Evolutionary conservation across 2,797 vertebrate genomes (phyloP).

Genomic region (Spheniscus humboldti): DNA sequence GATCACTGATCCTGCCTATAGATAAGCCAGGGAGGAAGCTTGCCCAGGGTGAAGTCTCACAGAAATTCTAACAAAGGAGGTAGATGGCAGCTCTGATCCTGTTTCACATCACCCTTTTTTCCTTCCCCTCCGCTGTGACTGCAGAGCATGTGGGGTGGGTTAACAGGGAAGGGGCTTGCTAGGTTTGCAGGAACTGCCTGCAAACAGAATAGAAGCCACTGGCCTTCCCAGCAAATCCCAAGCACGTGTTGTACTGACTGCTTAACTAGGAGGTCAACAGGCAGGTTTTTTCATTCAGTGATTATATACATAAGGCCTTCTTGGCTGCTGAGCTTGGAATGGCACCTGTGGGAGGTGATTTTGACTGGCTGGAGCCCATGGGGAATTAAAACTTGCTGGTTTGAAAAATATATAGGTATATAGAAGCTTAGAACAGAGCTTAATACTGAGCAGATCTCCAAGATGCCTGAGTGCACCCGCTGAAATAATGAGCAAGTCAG

Average conservation of each 20-base stretch:
- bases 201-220: background rate
- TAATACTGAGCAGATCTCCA: background rate
- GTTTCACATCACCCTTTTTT: background rate
- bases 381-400: background rate
- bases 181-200: background rate
- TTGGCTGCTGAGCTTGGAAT: background rate
- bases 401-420: background rate
- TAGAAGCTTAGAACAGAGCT: background rate
- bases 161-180: background rate
- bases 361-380: background rate
- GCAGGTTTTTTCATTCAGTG: background rate
- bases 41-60: background rate
- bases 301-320: rapidly evolving
- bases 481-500: background rate
- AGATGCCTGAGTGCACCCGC: background rate
- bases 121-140: background rate
- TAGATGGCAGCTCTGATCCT: background rate
- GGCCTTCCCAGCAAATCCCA: background rate
- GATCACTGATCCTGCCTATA: background rate
- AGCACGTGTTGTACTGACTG: background rate
- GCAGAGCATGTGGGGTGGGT: background rate
- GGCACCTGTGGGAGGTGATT: background rate
- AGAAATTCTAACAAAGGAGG: background rate
- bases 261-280: background rate
- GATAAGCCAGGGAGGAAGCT: background rate